A percentile compares a stretch with the other conserved stretches of the same genome.
These are phyloP conservation scores for Pseudobourletiella spinata DNA, from an alignment of 1,140 invertebrate genomes.

Conservation along the genomic window DNA sequence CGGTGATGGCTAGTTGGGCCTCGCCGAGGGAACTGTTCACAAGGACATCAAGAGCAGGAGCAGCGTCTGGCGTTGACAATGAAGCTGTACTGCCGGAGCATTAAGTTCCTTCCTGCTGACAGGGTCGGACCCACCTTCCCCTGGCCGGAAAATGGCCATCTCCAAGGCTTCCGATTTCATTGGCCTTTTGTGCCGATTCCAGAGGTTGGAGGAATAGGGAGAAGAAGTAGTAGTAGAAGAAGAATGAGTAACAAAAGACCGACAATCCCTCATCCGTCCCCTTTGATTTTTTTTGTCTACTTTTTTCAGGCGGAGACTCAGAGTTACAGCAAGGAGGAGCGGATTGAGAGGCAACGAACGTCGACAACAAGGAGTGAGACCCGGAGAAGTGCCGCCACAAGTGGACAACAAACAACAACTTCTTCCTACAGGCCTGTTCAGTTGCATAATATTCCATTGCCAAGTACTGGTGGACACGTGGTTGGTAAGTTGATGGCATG, in stretches of 20 bases:
- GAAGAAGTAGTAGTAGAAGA: too few relatives aligned
- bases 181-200: slow-evolving; percentile 27
- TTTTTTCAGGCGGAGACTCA: slow-evolving; percentile 42
- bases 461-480: slow-evolving; percentile 57
- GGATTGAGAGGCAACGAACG: slow-evolving; percentile 28
- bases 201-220: too few relatives aligned
- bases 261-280: too few relatives aligned
- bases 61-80: too few relatives aligned
- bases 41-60: too few relatives aligned
- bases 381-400: slow-evolving; percentile 18
- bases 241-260: too few relatives aligned
- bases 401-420: slow-evolving; percentile 11
- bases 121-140: slow-evolving; percentile 23
- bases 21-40: not conserved
- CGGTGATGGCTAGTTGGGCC: not conserved
- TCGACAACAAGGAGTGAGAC: slow-evolving; percentile 1
- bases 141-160: slow-evolving; percentile 19
- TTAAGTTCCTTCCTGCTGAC: slow-evolving; percentile 30
- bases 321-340: slow-evolving; percentile 38
- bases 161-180: slow-evolving; percentile 27
- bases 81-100: slow-evolving; percentile 13
- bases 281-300: too few relatives aligned
- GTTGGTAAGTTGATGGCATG: slow-evolving; percentile 52
- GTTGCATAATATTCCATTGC: slow-evolving; percentile 62
- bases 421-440: slow-evolving; percentile 52